phyloP scores from a whole-genome alignment of 2,797 vertebrate genomes.

The Epinephelus malabaricus region DNA sequence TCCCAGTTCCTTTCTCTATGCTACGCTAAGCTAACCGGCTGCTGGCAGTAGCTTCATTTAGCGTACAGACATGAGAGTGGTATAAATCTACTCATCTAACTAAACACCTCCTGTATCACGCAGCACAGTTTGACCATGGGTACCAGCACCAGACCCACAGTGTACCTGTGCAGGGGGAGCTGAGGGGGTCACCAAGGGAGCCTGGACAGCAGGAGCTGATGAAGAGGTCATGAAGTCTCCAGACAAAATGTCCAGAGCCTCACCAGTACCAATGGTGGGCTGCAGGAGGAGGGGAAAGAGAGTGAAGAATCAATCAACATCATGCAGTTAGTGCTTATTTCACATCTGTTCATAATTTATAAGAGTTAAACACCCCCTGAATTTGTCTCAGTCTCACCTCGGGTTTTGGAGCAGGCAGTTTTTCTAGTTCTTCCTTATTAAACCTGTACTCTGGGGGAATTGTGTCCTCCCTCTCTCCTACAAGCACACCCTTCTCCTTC shows the following conservation, averaged over 20 bases:
- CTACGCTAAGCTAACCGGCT: background rate
- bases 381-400: slow-evolving; percentile 71
- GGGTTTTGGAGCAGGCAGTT: slow-evolving; percentile 77
- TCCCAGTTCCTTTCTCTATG: background rate
- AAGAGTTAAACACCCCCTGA: no score
- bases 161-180: slow-evolving; percentile 64
- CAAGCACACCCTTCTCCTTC: slow-evolving; percentile 74
- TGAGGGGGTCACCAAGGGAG: slow-evolving; percentile 42
- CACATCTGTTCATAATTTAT: no score
- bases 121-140: no score
- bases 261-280: slow-evolving; percentile 65
- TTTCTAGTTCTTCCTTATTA: slow-evolving; percentile 65
- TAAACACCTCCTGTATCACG: no score
- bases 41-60: background rate
- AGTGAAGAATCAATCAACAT: no score
- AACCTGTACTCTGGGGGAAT: slow-evolving; percentile 82
- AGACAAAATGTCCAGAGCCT: slow-evolving; percentile 79
- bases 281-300: slow-evolving; percentile 34
- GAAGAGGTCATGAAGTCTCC: slow-evolving; percentile 67
- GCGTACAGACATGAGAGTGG: background rate
- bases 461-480: slow-evolving; percentile 82
- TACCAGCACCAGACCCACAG: background rate
- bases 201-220: slow-evolving; percentile 57
- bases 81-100: background rate
- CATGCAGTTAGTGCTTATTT: no score